Evolutionary conservation across 1,140 invertebrate species (phyloP).

Genomic region (Drosophila tsacasi): DNA sequence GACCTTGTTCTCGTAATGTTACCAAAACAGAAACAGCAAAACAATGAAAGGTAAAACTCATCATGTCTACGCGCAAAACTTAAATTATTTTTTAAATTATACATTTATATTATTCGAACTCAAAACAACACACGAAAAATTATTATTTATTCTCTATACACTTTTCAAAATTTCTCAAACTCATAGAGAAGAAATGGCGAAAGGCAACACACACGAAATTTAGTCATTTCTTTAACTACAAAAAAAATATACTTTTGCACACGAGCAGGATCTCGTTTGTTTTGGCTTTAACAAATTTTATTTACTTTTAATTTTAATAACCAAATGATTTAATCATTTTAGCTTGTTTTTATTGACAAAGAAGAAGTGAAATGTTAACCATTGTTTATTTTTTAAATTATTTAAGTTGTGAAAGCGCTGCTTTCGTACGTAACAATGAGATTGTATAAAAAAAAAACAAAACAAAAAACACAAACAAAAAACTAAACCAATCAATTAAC

Average conservation of each 20-base stretch:
- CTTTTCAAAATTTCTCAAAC: conserved; percentile 65
- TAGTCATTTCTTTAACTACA: conserved; percentile 60
- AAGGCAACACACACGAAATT: conserved; percentile 21
- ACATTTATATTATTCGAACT: conserved; percentile 55
- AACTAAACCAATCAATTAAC: conserved; percentile 39
- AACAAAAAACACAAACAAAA: conserved; percentile 20
- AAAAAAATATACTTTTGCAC: conserved; percentile 51
- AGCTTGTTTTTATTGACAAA: conserved; percentile 68
- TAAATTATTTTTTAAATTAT: conserved; percentile 73
- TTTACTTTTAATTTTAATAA: conserved; percentile 73
- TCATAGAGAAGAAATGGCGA: conserved; percentile 45
- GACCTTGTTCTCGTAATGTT: conserved; percentile 55
- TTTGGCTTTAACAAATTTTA: conserved; percentile 78
- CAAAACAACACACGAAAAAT: conserved; percentile 63
- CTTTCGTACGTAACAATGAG: conserved; percentile 62
- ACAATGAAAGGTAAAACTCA: conserved; percentile 60
- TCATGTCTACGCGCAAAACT: conserved; percentile 74
- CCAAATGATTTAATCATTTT: conserved; percentile 65
- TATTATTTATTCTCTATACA: conserved; percentile 71
- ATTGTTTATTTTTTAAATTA: conserved; percentile 71
- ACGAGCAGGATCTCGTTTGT: conserved; percentile 84
- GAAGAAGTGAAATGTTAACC: conserved; percentile 65
- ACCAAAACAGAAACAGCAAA: conserved; percentile 29
- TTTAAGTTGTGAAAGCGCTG: conserved; percentile 74
- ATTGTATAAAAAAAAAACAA: conserved; percentile 55